Conservation (phyloP, 2,797 vertebrate species). For the Tapirus indicus region DNA sequence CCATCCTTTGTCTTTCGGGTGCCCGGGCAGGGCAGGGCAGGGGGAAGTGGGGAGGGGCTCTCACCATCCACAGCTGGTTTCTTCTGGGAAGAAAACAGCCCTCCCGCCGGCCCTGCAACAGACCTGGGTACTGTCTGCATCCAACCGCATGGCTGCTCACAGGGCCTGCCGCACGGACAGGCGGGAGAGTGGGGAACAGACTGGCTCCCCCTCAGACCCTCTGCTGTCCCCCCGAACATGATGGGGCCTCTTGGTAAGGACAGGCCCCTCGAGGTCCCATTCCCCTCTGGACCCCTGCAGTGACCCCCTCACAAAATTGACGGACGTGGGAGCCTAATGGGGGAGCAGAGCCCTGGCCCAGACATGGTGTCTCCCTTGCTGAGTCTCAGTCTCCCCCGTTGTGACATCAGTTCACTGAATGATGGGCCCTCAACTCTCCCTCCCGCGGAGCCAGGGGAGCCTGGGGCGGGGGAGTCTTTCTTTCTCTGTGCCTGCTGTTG, state of each 20-base stretch:
- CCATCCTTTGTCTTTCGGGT: neutral
- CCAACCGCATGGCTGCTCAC: neutral
- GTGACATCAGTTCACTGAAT: neutral
- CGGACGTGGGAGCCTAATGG: no score
- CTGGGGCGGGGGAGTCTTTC: neutral
- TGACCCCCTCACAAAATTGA: neutral
- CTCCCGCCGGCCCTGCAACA: neutral
- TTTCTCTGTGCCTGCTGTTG: neutral
- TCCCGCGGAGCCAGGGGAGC: neutral
- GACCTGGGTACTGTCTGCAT: fast-evolving
- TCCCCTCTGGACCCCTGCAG: neutral
- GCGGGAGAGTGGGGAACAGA: neutral
- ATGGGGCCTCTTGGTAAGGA: neutral
- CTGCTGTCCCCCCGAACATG: neutral
- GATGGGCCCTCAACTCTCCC: no score
- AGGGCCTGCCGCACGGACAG: fast-evolving
- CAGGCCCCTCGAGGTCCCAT: neutral
- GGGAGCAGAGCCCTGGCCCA: neutral
- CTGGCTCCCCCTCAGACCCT: neutral
- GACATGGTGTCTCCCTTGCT: no score
- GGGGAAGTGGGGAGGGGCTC: neutral
- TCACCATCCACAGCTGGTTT: neutral
- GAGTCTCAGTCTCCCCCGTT: neutral
- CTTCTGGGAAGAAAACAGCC: neutral
- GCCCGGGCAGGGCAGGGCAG: neutral